A percentile compares a stretch with the other conserved stretches of the same genome.
These are phyloP conservation scores for Dicycla oo DNA, from an alignment of 2,888 invertebrate genomes.

Conservation along the genomic window DNA sequence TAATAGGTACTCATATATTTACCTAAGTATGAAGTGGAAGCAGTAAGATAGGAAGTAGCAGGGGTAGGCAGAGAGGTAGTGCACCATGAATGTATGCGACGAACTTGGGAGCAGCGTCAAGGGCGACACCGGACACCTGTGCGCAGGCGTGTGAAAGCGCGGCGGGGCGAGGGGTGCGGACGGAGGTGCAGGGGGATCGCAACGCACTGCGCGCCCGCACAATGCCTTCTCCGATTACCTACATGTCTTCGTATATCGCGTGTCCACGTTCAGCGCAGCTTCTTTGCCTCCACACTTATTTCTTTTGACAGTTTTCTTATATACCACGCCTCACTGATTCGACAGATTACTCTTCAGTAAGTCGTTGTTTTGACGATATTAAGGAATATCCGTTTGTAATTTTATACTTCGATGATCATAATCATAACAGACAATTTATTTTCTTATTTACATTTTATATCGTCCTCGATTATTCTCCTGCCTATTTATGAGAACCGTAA, in stretches of 20 bases:
- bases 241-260: conserved; percentile 87
- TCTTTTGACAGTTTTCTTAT: conserved; percentile 85
- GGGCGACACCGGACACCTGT: conserved; percentile 89
- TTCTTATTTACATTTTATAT: conserved; percentile 47
- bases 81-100: conserved; percentile 71
- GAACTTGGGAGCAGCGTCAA: conserved; percentile 85
- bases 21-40: conserved; percentile 3
- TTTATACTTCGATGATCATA: conserved; percentile 59
- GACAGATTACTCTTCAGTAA: conserved; percentile 71
- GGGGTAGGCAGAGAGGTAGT: conserved; percentile 38
- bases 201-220: conserved; percentile 88
- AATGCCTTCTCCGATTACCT: conserved; percentile 89
- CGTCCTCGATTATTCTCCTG: conserved; percentile 41
- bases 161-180: conserved; percentile 66
- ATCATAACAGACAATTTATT: conserved; percentile 46
- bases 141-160: conserved; percentile 89
- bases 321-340: conserved; percentile 80
- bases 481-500: conserved; percentile 29
- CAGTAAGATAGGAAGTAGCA: conserved; percentile 11
- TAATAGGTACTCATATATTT: background rate
- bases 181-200: conserved; percentile 72
- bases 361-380: conserved; percentile 69
- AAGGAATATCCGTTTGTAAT: conserved; percentile 59
- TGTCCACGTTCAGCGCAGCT: conserved; percentile 77
- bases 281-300: conserved; percentile 80